Evolutionary conservation across 1,140 invertebrate genomes (phyloP).

Genomic region (Apis florea): DNA sequence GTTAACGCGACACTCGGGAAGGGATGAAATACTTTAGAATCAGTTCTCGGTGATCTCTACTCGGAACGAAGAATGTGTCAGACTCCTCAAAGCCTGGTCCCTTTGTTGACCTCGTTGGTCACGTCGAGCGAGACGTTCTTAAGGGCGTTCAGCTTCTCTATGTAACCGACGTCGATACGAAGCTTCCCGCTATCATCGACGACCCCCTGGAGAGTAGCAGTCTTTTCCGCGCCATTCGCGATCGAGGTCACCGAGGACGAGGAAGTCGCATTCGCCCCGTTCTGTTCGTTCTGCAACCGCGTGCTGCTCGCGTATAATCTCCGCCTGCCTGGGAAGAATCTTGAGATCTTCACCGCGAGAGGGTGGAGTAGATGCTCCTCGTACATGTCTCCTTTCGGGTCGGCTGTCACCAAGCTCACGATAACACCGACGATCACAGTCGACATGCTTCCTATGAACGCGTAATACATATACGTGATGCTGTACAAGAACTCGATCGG

Average conservation of each 20-base stretch:
- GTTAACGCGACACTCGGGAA: not conserved
- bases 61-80: not conserved
- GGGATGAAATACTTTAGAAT: not conserved
- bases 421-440: conserved; percentile 84
- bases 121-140: conserved; percentile 76
- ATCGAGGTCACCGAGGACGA: conserved; percentile 66
- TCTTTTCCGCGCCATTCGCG: conserved; percentile 60
- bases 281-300: conserved; percentile 63
- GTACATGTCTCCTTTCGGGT: conserved; percentile 83
- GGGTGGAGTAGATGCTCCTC: conserved; percentile 86
- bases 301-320: conserved; percentile 72
- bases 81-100: conserved; percentile 71
- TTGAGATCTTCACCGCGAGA: conserved; percentile 82
- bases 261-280: conserved; percentile 52
- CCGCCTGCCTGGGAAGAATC: conserved; percentile 80
- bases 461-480: conserved; percentile 89
- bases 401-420: conserved; percentile 84
- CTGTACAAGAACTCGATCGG: conserved; percentile 83
- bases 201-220: conserved; percentile 49
- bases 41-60: not conserved
- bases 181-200: conserved; percentile 64
- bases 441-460: conserved; percentile 84
- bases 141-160: conserved; percentile 74
- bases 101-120: conserved; percentile 76
- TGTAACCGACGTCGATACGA: conserved; percentile 68